These are phyloP conservation scores for Timema podura DNA, from an alignment of 2,888 invertebrate species.

Conservation along the genomic window DNA sequence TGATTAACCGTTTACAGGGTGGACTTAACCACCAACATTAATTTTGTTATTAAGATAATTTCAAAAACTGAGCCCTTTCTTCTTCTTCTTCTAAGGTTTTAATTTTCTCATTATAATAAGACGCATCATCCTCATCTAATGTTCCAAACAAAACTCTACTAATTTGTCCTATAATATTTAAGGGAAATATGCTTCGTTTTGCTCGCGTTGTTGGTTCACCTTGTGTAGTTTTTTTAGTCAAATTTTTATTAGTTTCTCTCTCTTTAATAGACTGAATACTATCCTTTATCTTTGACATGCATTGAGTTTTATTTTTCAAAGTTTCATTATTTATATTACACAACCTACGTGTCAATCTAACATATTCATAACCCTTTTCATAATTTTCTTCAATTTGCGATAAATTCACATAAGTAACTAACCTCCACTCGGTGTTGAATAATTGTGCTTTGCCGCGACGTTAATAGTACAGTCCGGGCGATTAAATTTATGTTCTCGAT, in stretches of 20 bases:
- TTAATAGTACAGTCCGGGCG: neutral
- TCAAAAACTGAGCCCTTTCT: neutral
- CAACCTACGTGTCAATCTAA: neutral
- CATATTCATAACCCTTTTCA: neutral
- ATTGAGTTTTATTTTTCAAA: neutral
- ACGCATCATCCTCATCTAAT: conserved; percentile 3
- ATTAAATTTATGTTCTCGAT: neutral
- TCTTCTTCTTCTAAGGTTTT: neutral
- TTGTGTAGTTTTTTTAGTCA: neutral
- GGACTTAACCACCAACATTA: neutral
- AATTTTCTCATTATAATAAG: neutral
- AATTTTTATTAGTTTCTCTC: neutral
- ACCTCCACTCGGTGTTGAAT: neutral
- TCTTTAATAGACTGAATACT: neutral
- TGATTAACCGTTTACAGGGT: neutral
- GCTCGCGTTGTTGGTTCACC: neutral
- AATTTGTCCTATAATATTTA: conserved; percentile 1
- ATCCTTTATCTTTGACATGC: neutral
- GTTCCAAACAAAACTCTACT: neutral
- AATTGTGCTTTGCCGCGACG: neutral
- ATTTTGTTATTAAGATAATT: neutral
- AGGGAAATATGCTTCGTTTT: conserved; percentile 2
- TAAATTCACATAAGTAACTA: neutral
- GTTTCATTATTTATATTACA: neutral
- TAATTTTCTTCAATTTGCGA: neutral